These are phyloP conservation scores for Phthorimaea operculella DNA, from an alignment of 1,140 invertebrate species.

Conservation along the genomic window DNA sequence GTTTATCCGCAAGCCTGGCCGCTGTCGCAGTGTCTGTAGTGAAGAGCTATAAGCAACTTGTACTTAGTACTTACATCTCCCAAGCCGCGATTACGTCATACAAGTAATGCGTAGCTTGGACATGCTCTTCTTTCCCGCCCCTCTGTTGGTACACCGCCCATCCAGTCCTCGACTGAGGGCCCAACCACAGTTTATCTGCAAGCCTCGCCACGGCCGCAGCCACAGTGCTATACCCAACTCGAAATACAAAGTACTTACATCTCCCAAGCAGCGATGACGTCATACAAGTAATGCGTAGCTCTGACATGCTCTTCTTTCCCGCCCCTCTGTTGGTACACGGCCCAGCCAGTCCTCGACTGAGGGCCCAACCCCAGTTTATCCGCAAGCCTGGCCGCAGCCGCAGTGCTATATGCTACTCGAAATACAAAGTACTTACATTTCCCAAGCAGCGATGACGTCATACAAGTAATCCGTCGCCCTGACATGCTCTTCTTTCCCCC, in stretches of 20 bases:
- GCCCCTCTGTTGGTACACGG: slow-evolving; percentile 87
- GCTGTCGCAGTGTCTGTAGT: slow-evolving; percentile 93
- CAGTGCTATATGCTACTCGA: too few species aligned
- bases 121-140: slow-evolving; percentile 88
- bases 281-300: slow-evolving; percentile 92
- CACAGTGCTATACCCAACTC: too few species aligned
- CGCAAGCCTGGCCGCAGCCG: slow-evolving; percentile 88
- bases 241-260: too few species aligned
- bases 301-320: slow-evolving; percentile 93
- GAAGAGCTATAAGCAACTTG: slow-evolving; percentile 93
- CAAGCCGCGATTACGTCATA: slow-evolving; percentile 95
- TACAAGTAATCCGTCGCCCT: slow-evolving; percentile 92
- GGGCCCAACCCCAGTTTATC: slow-evolving; percentile 83
- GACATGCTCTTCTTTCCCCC: slow-evolving; percentile 91
- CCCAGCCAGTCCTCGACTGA: slow-evolving; percentile 89
- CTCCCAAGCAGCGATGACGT: slow-evolving; percentile 91
- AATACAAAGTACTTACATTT: slow-evolving; percentile 57
- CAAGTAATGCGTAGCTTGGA: slow-evolving; percentile 92
- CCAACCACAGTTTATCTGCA: slow-evolving; percentile 87
- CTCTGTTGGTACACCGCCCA: slow-evolving; percentile 94
- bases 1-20: slow-evolving; percentile 87
- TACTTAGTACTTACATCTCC: slow-evolving; percentile 71
- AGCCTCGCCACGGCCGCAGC: slow-evolving; percentile 89
- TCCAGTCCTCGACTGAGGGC: slow-evolving; percentile 79
- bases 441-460: slow-evolving; percentile 93